Evolutionary conservation across 2,113 vertebrate species (phyloP).

Genomic region (Sphaerodactylus townsendi): DNA sequence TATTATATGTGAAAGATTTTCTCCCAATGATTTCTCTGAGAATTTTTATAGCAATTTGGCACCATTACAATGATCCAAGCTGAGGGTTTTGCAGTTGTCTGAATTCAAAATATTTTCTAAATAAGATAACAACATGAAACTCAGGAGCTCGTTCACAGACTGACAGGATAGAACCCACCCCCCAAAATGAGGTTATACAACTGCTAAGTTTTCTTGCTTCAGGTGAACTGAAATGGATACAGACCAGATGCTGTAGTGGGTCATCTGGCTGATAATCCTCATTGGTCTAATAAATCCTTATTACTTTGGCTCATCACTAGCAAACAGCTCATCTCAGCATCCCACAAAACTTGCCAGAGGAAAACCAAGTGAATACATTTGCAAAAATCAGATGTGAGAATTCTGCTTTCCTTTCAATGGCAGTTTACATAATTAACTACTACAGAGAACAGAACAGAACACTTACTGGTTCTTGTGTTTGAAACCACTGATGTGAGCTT

Average conservation of each 20-base stretch:
- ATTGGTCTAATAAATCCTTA: background rate
- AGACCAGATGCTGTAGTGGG: background rate
- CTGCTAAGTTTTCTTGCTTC: background rate
- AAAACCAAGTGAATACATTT: background rate
- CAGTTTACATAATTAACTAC: background rate
- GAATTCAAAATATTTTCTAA: background rate
- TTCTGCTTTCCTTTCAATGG: fast-evolving
- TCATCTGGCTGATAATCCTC: background rate
- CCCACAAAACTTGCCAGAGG: slow-evolving; percentile 9
- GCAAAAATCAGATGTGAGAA: slow-evolving; percentile 4
- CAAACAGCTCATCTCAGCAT: background rate
- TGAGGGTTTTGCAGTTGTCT: background rate
- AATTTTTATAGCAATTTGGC: background rate
- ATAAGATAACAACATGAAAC: background rate
- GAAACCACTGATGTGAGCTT: slow-evolving; percentile 95
- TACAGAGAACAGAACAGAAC: slow-evolving; percentile 32
- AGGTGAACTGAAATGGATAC: background rate
- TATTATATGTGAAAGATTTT: background rate
- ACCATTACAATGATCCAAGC: background rate
- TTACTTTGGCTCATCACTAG: background rate
- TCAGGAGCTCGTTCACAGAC: background rate
- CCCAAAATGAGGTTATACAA: background rate
- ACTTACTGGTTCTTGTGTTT: slow-evolving; percentile 99
- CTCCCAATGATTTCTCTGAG: background rate
- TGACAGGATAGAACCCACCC: background rate